A percentile compares a stretch with the other conserved stretches of the same genome.
phyloP scores from a whole-genome alignment of 2,113 vertebrate genomes.

The Bufo gargarizans region DNA sequence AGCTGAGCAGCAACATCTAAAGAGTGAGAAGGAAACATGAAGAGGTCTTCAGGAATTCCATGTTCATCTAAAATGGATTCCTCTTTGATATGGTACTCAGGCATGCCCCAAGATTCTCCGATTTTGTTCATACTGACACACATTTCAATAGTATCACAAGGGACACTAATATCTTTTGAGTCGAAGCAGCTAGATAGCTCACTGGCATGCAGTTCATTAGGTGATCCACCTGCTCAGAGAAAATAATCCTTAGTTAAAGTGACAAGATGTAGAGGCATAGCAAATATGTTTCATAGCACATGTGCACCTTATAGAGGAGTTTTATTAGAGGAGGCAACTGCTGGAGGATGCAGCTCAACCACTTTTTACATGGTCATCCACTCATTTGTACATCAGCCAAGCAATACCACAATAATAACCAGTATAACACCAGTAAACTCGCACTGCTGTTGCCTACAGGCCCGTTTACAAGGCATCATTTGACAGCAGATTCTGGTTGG shows the following conservation, averaged over 20 bases:
- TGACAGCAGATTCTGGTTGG: no score
- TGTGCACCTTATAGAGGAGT: neutral
- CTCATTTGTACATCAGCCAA: no score
- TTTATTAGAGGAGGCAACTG: no score
- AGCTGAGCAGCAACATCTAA: neutral
- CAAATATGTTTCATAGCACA: no score
- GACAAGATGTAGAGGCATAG: neutral
- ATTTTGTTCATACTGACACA: neutral
- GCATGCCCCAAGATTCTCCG: neutral
- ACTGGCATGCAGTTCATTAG: neutral
- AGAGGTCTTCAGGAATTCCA: neutral
- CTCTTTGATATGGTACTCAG: conserved; percentile 11
- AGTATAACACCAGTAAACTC: no score
- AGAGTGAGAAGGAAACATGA: neutral
- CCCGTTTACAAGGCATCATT: no score
- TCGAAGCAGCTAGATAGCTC: neutral
- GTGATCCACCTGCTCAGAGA: neutral
- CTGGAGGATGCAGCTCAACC: no score
- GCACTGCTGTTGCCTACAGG: no score
- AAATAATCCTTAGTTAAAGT: neutral
- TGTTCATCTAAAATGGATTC: conserved; percentile 12
- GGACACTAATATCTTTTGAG: no score
- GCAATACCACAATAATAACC: no score
- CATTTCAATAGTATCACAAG: conserved; percentile 1
- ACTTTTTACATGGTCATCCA: no score